These are phyloP conservation scores for Tragelaphus scriptus DNA, from an alignment of 2,113 vertebrate species.

Conservation along the genomic window DNA sequence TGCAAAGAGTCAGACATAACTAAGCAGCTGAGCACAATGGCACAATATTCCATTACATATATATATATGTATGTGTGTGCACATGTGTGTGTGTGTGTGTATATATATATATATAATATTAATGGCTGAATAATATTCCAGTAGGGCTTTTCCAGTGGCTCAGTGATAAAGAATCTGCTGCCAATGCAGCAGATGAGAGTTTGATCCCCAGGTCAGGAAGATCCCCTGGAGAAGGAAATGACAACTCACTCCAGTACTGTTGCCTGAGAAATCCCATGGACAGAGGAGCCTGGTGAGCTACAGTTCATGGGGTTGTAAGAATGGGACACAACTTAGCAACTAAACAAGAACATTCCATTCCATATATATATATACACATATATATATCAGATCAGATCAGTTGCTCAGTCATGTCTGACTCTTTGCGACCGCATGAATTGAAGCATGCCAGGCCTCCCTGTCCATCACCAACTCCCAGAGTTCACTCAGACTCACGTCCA, in stretches of 20 bases:
- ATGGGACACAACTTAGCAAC: neutral
- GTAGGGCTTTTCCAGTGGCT: neutral
- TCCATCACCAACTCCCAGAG: too few species aligned
- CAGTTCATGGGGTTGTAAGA: neutral
- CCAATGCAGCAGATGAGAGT: neutral
- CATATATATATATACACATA: neutral
- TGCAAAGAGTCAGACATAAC: neutral
- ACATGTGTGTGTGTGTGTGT: rapidly evolving
- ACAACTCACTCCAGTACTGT: neutral
- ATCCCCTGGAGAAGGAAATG: neutral
- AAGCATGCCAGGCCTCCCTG: too few species aligned
- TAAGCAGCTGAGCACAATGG: neutral
- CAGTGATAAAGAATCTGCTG: neutral
- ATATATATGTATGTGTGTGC: rapidly evolving
- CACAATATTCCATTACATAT: neutral
- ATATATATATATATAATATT: neutral
- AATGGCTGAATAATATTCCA: neutral
- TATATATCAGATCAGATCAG: too few species aligned
- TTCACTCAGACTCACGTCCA: too few species aligned
- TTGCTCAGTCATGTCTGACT: too few species aligned
- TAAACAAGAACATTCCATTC: neutral
- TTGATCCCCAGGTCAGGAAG: neutral
- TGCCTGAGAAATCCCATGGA: neutral
- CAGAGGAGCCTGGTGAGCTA: neutral
- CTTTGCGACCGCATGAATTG: too few species aligned